Percentiles rank a stretch among this genome's conserved stretches.
Conservation (phyloP, 2,888 invertebrate genomes). For the Incurvaria masculella region DNA sequence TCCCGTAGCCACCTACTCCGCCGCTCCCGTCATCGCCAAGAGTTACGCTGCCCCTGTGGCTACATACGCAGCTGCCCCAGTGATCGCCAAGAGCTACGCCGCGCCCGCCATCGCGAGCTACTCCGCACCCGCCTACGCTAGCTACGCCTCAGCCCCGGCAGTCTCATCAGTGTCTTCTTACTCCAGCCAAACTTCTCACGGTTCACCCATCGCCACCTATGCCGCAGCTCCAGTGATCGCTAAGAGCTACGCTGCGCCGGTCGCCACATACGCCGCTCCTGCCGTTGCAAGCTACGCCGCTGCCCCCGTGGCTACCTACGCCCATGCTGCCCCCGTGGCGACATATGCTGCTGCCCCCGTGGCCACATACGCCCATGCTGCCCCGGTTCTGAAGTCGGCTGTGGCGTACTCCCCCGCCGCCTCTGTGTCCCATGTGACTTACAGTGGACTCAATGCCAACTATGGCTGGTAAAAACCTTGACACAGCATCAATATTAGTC, state of each 20-base stretch:
- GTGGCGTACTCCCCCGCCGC: slow-evolving; percentile 57
- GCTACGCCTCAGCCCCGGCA: slow-evolving; percentile 25
- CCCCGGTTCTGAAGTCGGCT: slow-evolving; percentile 36
- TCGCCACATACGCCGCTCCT: slow-evolving; percentile 25
- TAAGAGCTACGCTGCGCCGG: slow-evolving; percentile 23
- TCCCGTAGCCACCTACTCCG: slow-evolving; percentile 23
- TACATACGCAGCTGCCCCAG: slow-evolving; percentile 25
- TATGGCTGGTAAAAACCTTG: slow-evolving; percentile 26
- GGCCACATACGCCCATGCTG: slow-evolving; percentile 26
- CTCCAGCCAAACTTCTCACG: slow-evolving; percentile 30
- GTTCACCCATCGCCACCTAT: slow-evolving; percentile 22
- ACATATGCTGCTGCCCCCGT: slow-evolving; percentile 23
- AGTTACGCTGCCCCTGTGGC: slow-evolving; percentile 31
- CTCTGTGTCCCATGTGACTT: slow-evolving; percentile 60
- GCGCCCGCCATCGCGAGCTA: slow-evolving; percentile 25
- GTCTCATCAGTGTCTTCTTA: slow-evolving; percentile 28
- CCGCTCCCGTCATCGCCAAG: slow-evolving; percentile 16
- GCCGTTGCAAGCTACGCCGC: slow-evolving; percentile 21
- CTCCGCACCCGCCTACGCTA: slow-evolving; percentile 17
- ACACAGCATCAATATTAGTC: slow-evolving; percentile 5
- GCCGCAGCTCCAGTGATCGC: slow-evolving; percentile 38
- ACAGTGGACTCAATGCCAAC: slow-evolving; percentile 55
- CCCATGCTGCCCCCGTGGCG: slow-evolving; percentile 17
- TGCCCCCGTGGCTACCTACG: slow-evolving; percentile 8
- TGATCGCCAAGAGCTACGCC: slow-evolving; percentile 27